Conservation (phyloP, 2,797 vertebrate species). For the Prionace glauca region DNA sequence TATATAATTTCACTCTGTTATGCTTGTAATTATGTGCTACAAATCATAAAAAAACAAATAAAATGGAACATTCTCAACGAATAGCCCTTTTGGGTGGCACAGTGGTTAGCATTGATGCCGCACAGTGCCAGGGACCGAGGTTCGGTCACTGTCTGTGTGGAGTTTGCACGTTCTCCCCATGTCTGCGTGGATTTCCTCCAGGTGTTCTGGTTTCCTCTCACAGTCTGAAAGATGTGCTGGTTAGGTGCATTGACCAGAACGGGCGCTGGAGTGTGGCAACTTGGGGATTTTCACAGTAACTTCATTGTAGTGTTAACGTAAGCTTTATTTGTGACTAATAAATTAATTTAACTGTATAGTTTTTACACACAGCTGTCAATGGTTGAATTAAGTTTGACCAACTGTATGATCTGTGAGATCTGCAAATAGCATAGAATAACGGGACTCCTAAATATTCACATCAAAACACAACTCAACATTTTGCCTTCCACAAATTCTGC, state of each 20-base stretch:
- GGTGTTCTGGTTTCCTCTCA: too few relatives aligned
- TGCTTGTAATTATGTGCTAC: background rate
- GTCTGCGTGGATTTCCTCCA: too few relatives aligned
- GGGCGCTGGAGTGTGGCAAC: too few relatives aligned
- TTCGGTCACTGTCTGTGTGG: too few relatives aligned
- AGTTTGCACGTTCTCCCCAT: too few relatives aligned
- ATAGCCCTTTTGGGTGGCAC: background rate
- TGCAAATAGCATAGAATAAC: background rate
- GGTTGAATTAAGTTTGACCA: background rate
- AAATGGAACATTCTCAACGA: background rate
- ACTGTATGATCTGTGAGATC: background rate
- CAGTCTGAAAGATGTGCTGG: too few relatives aligned
- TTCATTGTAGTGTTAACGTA: too few relatives aligned
- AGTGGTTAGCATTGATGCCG: too few relatives aligned
- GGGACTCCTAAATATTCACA: background rate
- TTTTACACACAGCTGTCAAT: background rate
- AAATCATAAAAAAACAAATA: background rate
- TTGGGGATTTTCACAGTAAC: too few relatives aligned
- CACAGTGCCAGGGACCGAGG: too few relatives aligned
- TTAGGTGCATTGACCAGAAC: too few relatives aligned
- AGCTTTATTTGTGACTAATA: too few relatives aligned
- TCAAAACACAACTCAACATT: background rate
- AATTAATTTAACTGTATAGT: background rate
- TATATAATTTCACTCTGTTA: background rate
- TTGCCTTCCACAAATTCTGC: background rate